Base-by-base conservation (phyloP, 2,113 vertebrate species). In the Lampris incognitus region DNA sequence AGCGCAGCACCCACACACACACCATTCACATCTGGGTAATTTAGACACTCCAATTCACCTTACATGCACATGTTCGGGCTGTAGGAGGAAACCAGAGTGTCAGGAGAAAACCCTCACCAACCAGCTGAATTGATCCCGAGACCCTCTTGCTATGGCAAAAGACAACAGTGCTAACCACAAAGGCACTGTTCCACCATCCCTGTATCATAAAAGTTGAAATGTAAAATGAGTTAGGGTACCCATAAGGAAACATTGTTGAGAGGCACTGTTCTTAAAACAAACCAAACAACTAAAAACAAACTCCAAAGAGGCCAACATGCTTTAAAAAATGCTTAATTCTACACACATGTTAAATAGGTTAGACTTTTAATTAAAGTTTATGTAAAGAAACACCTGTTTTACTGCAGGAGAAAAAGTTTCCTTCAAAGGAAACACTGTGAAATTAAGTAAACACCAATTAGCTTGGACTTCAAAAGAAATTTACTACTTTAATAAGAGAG, bases 401-500 rank as follows among this genome's bases (percentile, higher is more conserved):
- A 63, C 39, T 72, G 38, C 36, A 79, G 50, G 7, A 69, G 59
- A 11, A 49, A 74, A 62, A 63, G 10, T 48, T 42, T 73, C 48
- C 24, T 24, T 54, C 40, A 56, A 36, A 55, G 62, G 42, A 64
- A 83, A 61, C 9, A 62, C 48, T 72, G 9, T 57, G 56, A 57
- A 63, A 51, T 46, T 11, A 83, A 62, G 48, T 78, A 87, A 88
- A 88, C 66, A 79, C 41, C 64, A 69, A 82, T 84, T 74, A 71
- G 66, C 57, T 39, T 72, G 74, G 46, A 91, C 82, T 81, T 90
- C 76, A 82, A 89, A 86, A 74, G 77, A 24, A 24, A 24, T 71
- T 65, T 0, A 0, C n/a, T 80, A 71, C 59, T 74, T 84, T 24
- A 24, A 24, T 24, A 59, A 40, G n/a, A 6, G 2, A 81, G 69